These are phyloP conservation scores for Chloroceryle aenea DNA, from an alignment of 2,113 vertebrate genomes.

Conservation along the genomic window DNA sequence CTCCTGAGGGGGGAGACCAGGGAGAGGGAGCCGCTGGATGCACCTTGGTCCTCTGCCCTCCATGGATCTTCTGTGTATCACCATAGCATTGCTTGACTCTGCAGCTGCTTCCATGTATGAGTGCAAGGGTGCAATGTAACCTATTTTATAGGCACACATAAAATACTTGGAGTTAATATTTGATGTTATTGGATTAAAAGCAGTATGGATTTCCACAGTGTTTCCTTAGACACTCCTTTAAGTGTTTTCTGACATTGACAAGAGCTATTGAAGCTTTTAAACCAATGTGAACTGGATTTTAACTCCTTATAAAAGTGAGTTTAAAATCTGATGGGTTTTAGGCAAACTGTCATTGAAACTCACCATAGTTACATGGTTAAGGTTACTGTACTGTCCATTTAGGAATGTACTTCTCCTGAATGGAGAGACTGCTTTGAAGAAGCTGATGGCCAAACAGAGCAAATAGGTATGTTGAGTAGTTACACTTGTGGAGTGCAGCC, in stretches of 20 bases:
- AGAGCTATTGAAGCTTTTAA: neutral
- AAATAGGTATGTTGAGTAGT: neutral
- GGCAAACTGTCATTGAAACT: neutral
- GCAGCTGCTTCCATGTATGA: neutral
- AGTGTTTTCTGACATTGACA: neutral
- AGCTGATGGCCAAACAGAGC: neutral
- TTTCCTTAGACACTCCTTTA: neutral
- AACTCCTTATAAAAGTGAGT: neutral
- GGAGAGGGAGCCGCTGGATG: neutral
- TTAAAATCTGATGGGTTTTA: neutral
- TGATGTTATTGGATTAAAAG: neutral
- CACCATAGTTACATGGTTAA: neutral
- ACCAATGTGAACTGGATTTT: neutral
- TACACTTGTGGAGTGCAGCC: conserved; percentile 4
- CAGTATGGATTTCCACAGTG: neutral
- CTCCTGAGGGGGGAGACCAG: neutral
- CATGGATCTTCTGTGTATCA: neutral
- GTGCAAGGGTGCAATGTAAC: neutral
- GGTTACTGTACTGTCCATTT: neutral
- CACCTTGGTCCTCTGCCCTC: neutral
- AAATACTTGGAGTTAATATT: neutral
- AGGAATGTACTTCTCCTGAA: neutral
- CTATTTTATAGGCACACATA: neutral
- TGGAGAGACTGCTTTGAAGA: neutral
- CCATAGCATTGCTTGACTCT: neutral